Evolutionary conservation across 1,140 invertebrate species (phyloP), one percentile per base, ranked within the genome.

Genomic region (Drosophila baimaii): DNA sequence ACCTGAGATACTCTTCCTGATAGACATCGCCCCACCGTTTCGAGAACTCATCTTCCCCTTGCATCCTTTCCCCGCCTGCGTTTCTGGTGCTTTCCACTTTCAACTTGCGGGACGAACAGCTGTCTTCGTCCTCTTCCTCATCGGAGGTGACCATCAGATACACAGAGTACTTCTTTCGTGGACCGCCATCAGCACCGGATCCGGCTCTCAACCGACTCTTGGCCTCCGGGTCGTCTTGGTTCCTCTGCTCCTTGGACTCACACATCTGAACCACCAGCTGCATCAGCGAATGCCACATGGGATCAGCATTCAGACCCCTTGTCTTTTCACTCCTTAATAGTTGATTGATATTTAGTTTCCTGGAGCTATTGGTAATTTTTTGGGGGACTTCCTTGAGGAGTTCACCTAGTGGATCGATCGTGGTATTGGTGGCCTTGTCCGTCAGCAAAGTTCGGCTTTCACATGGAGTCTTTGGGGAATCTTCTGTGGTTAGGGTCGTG

Each of bases 141-240:
- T 84, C 81, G 8, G 82, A 76, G 12, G 39, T 57, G 2, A 82
- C 75, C 75, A 79, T 49, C 0, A 85, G 5, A 23, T 85, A 85
- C 4, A 88, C 46, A 7, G 82, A 66, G 9, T 72, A 88, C 19
- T 82, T 47, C 9, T 82, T 85, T 6, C 27, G 63, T 0, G 19
- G 37, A 8, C 8, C 23, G 10, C 71, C 64, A 17, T 79, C 72
- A 2, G 31, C 0, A 1, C 82, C 82, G 0, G n/a, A 49, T 17
- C 74, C 74, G 19, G 51, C 74, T 3, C 10, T 63, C 9, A 81
- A 12, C 6, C 79, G 55, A 13, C 23, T 55, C 21, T 31, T 21
- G 7, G 10, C 12, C 5, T 8, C 27, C 5, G 12, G 13, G 0
- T 51, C 49, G 8, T 3, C 9, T 8, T 47, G 12, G 6, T 44